These are phyloP conservation scores for Vulpes vulpes DNA, from an alignment of 2,113 vertebrate species.

Conservation along the genomic window DNA sequence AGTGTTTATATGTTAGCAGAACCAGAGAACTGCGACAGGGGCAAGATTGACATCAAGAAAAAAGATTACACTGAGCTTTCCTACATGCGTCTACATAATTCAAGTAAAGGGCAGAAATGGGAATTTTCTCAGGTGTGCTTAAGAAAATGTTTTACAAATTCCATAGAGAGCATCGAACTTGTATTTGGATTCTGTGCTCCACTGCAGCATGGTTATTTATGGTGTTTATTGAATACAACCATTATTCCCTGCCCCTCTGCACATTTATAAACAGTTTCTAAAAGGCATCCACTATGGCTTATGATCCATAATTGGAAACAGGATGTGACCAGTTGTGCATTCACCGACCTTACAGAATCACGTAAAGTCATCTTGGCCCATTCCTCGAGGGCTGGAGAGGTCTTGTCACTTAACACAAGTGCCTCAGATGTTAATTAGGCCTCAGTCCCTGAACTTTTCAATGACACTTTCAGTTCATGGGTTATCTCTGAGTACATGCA, in stretches of 20 bases:
- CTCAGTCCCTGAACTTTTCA: neutral
- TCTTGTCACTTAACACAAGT: neutral
- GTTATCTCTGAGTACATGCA: neutral
- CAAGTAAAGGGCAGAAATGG: neutral
- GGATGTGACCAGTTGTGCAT: slow-evolving; percentile 33
- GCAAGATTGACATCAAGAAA: neutral
- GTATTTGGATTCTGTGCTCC: slow-evolving; percentile 52
- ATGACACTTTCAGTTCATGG: neutral
- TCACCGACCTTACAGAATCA: slow-evolving; percentile 21
- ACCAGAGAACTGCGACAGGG: neutral
- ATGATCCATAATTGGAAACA: slow-evolving; percentile 75
- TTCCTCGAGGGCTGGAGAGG: neutral
- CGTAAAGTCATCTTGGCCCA: neutral
- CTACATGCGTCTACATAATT: neutral
- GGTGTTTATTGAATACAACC: slow-evolving; percentile 67
- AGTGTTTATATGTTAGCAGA: neutral
- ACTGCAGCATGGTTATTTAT: slow-evolving; percentile 54
- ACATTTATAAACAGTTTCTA: slow-evolving; percentile 72
- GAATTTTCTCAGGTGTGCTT: slow-evolving; percentile 41
- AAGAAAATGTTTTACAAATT: slow-evolving; percentile 55
- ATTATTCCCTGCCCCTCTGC: slow-evolving; percentile 64
- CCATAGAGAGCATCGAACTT: slow-evolving; percentile 64
- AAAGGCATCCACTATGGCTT: slow-evolving; percentile 67
- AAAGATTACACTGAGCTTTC: neutral
- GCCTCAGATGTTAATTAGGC: slow-evolving; percentile 16